Conservation (phyloP, 2,113 vertebrate species). For the Halcyon senegalensis region DNA sequence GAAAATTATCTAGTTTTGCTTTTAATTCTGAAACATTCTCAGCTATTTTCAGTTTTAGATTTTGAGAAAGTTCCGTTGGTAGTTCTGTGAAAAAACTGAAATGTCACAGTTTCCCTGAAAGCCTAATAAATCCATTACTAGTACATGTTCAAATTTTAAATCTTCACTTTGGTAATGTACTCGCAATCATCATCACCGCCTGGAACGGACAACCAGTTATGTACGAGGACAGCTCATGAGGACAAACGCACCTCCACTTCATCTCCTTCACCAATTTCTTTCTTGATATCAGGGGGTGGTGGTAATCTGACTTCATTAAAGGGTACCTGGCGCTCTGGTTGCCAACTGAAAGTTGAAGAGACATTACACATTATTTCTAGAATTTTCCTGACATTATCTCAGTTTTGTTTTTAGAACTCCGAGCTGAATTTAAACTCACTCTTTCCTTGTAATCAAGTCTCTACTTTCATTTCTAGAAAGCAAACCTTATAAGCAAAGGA, state of each 20-base stretch:
- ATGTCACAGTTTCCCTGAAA: background rate
- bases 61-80: background rate
- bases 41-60: background rate
- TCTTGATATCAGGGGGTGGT: constrained; percentile 90
- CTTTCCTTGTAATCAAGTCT: background rate
- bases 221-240: background rate
- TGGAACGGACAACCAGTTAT: background rate
- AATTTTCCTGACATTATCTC: background rate
- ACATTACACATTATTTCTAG: background rate
- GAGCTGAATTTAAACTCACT: background rate
- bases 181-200: background rate
- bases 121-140: background rate
- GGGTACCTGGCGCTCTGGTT: constrained; percentile 96
- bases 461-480: background rate
- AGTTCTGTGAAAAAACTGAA: background rate
- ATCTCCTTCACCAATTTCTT: constrained; percentile 95
- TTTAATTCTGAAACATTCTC: background rate
- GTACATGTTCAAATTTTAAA: background rate
- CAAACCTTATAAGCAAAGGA: background rate
- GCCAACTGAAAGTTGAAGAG: constrained; percentile 84
- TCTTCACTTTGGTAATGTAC: background rate
- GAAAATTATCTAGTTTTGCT: background rate
- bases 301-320: constrained; percentile 94
- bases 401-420: background rate
- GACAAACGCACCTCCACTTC: constrained; percentile 91